Base-by-base conservation (phyloP, 1,140 invertebrate genomes). In the Kradibia gibbosae region DNA sequence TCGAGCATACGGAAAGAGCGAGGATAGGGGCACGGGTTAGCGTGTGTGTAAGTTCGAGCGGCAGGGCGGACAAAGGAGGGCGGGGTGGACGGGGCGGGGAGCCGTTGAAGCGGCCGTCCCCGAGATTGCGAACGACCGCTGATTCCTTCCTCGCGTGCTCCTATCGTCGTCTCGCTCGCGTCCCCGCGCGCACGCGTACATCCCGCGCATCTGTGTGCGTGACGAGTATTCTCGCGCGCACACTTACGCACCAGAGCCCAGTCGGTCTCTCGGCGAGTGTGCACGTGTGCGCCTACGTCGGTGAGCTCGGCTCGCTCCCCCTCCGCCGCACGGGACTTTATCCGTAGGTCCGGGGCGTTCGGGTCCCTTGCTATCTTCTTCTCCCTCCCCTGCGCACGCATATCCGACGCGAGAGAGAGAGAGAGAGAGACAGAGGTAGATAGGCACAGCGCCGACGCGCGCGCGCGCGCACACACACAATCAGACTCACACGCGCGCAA, bases 131-230 rank as follows among this genome's bases (percentile, higher is more conserved):
- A 28, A 25, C 25, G 31, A 34, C 60, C 31, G 60, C 57, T 34
- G 62, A 67, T 67, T 67, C n/a, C 62, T 67, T 67, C 62, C 62
- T 67, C 62, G 62, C 62, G 34, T 36, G 62, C 22, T 67, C 20
- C 62, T 67, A 67, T 67, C 62, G 34, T 36, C 34, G 22, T 67
- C 62, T 67, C 28, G 36, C 62, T 67, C 34, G 0, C 3, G 34
- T 39, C 13, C 20, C 34, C 74, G 82, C 82, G 82, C 81, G 83
- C 85, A 84, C 71, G 70, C 70, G 42, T 42, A 36, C 45, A 0
- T 25, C 25, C 10, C n/a, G 13, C 83, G 83, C 82, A 75, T 84
- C 77, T 73, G 82, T 84, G 82, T 82, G 76, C 55, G 83, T 72
- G 78, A 76, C 55, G 10, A n/a, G 3, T 20, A 31, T 13, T 4